phyloP scores from a whole-genome alignment of 2,888 invertebrate species.

The Melanostoma mellinum region DNA sequence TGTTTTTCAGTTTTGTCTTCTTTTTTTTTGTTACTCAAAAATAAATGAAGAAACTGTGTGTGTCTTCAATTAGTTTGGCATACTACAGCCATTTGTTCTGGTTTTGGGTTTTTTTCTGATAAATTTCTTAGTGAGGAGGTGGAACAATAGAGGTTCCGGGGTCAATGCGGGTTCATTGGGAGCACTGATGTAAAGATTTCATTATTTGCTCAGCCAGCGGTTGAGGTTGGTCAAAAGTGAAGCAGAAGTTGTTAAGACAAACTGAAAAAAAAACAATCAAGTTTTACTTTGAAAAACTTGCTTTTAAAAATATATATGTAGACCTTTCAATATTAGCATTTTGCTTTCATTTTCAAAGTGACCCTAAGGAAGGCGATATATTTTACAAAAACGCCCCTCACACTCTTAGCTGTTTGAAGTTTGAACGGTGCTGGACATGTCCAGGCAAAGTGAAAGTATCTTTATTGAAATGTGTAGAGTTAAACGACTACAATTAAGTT shows the following conservation, averaged over 20 bases:
- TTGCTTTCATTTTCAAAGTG: too few relatives aligned
- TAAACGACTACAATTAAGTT: conserved; percentile 49
- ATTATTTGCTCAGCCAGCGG: conserved; percentile 10
- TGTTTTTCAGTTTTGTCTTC: conserved; percentile 6
- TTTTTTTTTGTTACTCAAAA: conserved; percentile 29
- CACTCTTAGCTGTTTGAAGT: neutral
- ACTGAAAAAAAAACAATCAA: too few relatives aligned
- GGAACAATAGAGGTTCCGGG: conserved; percentile 52
- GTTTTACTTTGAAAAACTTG: too few relatives aligned
- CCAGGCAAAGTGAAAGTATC: conserved; percentile 57
- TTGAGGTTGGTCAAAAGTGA: conserved; percentile 14
- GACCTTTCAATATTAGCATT: too few relatives aligned
- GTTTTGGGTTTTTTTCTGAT: conserved; percentile 39
- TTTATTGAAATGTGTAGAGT: conserved; percentile 41
- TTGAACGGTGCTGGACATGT: neutral
- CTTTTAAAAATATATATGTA: too few relatives aligned
- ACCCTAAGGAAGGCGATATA: neutral
- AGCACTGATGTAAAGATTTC: conserved; percentile 40
- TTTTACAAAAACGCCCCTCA: neutral
- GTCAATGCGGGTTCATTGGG: conserved; percentile 33
- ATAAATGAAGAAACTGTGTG: conserved; percentile 44
- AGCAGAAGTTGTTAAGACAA: too few relatives aligned
- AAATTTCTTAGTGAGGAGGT: conserved; percentile 26
- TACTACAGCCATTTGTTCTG: conserved; percentile 65
- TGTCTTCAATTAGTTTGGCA: conserved; percentile 70